Evolutionary conservation across 2,888 invertebrate genomes (phyloP).

Genomic region (Dendrolimus pini): DNA sequence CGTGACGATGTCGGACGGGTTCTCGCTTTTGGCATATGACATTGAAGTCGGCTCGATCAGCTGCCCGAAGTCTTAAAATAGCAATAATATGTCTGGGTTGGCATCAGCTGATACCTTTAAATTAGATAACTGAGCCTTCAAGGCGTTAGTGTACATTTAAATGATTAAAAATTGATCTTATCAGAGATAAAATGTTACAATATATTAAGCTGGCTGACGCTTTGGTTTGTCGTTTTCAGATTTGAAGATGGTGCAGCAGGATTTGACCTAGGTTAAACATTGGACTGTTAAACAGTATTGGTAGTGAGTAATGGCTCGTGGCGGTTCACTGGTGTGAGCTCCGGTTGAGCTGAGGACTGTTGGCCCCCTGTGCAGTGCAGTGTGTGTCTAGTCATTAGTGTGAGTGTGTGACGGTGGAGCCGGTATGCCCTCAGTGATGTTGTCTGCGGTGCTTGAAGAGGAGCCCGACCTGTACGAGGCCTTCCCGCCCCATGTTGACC

Average conservation of each 20-base stretch:
- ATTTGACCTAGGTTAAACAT: conserved; percentile 65
- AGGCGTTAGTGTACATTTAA: background rate
- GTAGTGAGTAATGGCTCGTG: conserved; percentile 50
- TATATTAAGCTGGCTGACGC: conserved; percentile 14
- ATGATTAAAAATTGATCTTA: conserved; percentile 21
- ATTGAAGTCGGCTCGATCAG: conserved; percentile 67
- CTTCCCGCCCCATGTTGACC: conserved; percentile 89
- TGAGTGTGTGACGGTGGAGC: conserved; percentile 42
- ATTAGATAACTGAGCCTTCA: background rate
- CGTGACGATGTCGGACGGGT: conserved; percentile 17
- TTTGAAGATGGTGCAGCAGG: conserved; percentile 76
- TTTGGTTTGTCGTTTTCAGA: conserved; percentile 46
- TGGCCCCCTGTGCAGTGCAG: conserved; percentile 57
- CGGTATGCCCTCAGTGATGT: conserved; percentile 80
- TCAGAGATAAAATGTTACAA: conserved; percentile 33
- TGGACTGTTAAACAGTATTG: conserved; percentile 25
- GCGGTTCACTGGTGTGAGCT: conserved; percentile 59
- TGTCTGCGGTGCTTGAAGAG: conserved; percentile 85
- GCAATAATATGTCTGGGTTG: conserved; percentile 69
- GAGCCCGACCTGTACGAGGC: conserved; percentile 86
- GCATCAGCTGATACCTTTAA: conserved; percentile 66
- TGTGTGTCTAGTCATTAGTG: conserved; percentile 59
- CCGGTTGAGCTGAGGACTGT: conserved; percentile 41
- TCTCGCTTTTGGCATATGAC: conserved; percentile 54
- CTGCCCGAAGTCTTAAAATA: conserved; percentile 72